Evolutionary conservation across 2,797 vertebrate species (phyloP).

Genomic region (Enoplosus armatus): DNA sequence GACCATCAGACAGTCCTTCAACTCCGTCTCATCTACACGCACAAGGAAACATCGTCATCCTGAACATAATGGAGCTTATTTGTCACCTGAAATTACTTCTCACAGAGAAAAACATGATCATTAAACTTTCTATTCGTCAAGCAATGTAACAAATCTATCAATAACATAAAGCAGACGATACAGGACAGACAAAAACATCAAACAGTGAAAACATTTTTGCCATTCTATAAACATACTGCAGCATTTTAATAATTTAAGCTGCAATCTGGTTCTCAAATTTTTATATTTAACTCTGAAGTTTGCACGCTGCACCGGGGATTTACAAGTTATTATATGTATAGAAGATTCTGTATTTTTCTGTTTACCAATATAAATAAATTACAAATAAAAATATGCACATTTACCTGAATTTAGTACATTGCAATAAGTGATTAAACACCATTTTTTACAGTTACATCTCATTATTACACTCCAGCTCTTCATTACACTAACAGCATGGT

Average conservation of each 20-base stretch:
- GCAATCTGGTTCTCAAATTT: background rate
- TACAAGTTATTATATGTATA: no score
- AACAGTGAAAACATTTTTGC: background rate
- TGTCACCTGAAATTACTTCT: background rate
- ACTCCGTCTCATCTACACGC: constrained; percentile 88
- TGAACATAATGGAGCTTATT: background rate
- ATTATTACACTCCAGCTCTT: background rate
- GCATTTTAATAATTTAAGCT: constrained; percentile 14
- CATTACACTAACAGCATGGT: background rate
- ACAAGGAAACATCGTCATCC: background rate
- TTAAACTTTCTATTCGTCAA: background rate
- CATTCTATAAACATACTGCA: constrained; percentile 1
- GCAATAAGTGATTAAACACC: background rate
- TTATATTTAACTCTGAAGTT: background rate
- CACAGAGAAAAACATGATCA: background rate
- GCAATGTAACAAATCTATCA: background rate
- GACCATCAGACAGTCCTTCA: constrained; percentile 95
- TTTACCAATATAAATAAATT: background rate
- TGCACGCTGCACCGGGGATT: background rate
- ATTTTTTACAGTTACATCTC: background rate
- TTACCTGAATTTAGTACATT: background rate
- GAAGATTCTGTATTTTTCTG: background rate
- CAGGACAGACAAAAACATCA: background rate
- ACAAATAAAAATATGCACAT: background rate
- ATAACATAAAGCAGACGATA: background rate